phyloP scores from a whole-genome alignment of 2,797 vertebrate species.

The Pseudochromis fuscus region DNA sequence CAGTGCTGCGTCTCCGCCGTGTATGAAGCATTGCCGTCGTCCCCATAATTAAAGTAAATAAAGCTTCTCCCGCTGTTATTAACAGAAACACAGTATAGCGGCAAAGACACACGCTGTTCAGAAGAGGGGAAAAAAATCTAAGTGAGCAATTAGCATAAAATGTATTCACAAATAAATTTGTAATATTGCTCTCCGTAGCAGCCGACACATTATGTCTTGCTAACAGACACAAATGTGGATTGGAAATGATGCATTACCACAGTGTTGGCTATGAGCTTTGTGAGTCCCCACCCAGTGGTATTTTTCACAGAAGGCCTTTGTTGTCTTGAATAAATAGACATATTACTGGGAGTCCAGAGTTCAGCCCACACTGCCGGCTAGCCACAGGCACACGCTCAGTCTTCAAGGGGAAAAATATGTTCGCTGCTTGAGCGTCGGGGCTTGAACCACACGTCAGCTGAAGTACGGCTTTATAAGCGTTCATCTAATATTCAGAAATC shows the following conservation, averaged over 20 bases:
- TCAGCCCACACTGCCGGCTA: conserved; percentile 51
- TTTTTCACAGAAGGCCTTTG: conserved; percentile 70
- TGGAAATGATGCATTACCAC: conserved; percentile 44
- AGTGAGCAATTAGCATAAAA: conserved; percentile 22
- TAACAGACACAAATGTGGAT: conserved; percentile 30
- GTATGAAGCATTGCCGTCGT: neutral
- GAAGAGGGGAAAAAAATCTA: no score
- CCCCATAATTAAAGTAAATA: conserved; percentile 43
- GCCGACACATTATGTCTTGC: conserved; percentile 25
- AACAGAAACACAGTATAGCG: neutral
- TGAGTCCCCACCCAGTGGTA: conserved; percentile 48
- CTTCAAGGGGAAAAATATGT: conserved; percentile 44
- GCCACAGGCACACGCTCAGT: conserved; percentile 52
- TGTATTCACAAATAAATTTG: conserved; percentile 19
- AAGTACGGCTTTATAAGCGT: conserved; percentile 26
- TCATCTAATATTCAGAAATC: conserved; percentile 7
- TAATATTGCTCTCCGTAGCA: conserved; percentile 5
- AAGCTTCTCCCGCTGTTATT: conserved; percentile 28
- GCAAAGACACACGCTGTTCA: conserved; percentile 25
- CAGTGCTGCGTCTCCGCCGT: conserved; percentile 7
- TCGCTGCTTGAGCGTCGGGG: conserved; percentile 33
- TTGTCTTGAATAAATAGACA: conserved; percentile 71
- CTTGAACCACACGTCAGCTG: neutral
- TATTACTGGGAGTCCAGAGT: conserved; percentile 65
- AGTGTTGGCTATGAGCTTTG: conserved; percentile 49